A percentile compares a stretch with the other conserved stretches of the same genome.
These are phyloP conservation scores for Schizaphis graminum DNA, from an alignment of 2,888 invertebrate species.

Conservation along the genomic window DNA sequence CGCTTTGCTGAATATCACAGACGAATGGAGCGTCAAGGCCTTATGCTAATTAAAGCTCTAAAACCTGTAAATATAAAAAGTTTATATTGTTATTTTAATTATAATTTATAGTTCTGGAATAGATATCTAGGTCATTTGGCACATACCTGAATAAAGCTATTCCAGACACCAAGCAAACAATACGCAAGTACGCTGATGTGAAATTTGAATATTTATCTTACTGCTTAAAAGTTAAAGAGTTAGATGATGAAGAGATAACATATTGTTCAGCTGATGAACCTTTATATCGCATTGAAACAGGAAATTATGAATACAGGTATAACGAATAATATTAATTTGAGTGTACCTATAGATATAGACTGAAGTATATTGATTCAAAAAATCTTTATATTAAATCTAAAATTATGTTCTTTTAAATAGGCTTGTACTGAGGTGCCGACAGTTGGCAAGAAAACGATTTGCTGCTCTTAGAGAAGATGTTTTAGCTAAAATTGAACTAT, in stretches of 20 bases:
- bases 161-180: constrained; percentile 96
- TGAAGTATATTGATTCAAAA: neutral
- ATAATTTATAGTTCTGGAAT: constrained; percentile 68
- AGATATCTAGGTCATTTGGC: constrained; percentile 93
- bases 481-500: constrained; percentile 93
- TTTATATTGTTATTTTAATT: constrained; percentile 47
- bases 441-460: constrained; percentile 90
- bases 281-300: constrained; percentile 96
- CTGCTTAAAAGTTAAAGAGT: constrained; percentile 98
- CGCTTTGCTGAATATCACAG: constrained; percentile 95
- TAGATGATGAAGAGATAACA: constrained; percentile 99
- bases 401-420: constrained; percentile 72
- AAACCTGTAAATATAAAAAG: constrained; percentile 80
- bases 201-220: constrained; percentile 99
- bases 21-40: constrained; percentile 90
- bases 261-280: constrained; percentile 95
- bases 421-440: constrained; percentile 93
- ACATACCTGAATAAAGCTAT: constrained; percentile 98
- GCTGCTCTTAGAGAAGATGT: constrained; percentile 90
- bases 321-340: neutral
- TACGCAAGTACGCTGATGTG: constrained; percentile 97
- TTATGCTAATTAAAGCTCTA: constrained; percentile 88
- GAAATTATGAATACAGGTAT: constrained; percentile 98
- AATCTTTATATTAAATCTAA: neutral
- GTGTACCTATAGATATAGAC: too few relatives aligned